Evolutionary conservation across 2,888 invertebrate genomes (phyloP), one percentile per base, ranked within the genome.

Genomic region (Halictus quadricinctus): DNA sequence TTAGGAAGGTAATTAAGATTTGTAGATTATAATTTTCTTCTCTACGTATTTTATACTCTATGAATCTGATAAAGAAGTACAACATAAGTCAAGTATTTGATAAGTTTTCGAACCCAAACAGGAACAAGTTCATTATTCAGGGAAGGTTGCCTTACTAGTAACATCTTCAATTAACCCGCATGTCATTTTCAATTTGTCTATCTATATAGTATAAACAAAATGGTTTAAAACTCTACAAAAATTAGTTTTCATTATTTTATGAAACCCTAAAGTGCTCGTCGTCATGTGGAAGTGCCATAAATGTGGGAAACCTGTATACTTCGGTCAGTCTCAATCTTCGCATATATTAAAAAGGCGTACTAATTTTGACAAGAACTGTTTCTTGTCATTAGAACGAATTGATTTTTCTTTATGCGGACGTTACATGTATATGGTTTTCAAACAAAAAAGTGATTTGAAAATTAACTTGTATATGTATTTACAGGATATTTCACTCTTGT

Each of bases 271-370:
- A 85, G 58, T 74, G 50, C 72, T 21, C n/a, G 72, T 73, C 90
- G 91, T 90, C 90, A 97, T 97, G 97, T 97, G 97, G 97, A 97
- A 97, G 96, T 97, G 97, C 95, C 97, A 97, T 95, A 97, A 97
- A 95, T 97, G 97, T 95, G 97, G 97, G 90, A 97, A 97, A 95
- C 97, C 97, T 84, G 97, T 97, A 88, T 97, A 96, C 95, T 97
- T 97, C 94, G 97, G 97, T 97, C 79, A 88, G 91, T 86, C 80
- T 76, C 64, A 58, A 74, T 84, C 64, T 79, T 84, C 69, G 74
- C 60, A 88, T 80, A 81, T 74, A 82, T 76, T 80, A 81, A 86
- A 76, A 82, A 83, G 76, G 66, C 76, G 69, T 82, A 79, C 46
- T 72, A 70, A 70, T 83, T 87, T 87, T 84, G 82, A 88, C 86